Evolutionary conservation across 2,797 vertebrate species (phyloP).

Genomic region (Falco rusticolus): DNA sequence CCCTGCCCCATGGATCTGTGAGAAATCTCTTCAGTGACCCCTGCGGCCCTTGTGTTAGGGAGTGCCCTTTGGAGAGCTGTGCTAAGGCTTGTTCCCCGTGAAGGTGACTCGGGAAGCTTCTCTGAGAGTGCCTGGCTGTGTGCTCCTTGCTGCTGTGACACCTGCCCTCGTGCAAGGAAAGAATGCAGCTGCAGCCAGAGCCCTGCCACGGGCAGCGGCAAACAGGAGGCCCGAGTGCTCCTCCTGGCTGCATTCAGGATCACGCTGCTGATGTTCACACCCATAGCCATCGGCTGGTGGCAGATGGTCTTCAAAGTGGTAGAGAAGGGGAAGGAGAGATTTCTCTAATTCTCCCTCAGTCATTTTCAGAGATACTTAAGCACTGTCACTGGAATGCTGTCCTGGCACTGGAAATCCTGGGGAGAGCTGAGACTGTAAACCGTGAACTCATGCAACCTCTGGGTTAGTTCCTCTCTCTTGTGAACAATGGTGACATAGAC

Average conservation of each 20-base stretch:
- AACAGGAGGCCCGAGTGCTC: background rate
- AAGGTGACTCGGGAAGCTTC: background rate
- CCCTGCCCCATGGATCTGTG: background rate
- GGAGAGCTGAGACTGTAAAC: background rate
- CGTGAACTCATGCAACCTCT: background rate
- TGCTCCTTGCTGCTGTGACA: background rate
- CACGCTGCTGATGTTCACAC: background rate
- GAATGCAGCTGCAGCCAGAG: background rate
- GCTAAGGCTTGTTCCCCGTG: background rate
- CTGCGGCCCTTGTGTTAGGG: background rate
- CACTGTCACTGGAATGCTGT: background rate
- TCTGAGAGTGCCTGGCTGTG: background rate
- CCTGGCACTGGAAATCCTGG: background rate
- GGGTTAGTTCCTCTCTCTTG: background rate
- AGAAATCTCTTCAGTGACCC: background rate
- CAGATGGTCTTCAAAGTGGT: background rate
- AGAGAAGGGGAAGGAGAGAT: background rate
- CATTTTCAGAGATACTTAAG: background rate
- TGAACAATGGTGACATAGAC: background rate
- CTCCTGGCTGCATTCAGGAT: background rate
- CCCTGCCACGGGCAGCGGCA: background rate
- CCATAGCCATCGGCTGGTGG: background rate
- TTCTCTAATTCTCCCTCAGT: background rate
- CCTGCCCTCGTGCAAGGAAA: background rate
- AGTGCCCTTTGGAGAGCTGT: background rate